Evolutionary conservation across 2,888 invertebrate species (phyloP), one percentile per base, ranked within the genome.

Genomic region (Silvanus unidentatus): DNA sequence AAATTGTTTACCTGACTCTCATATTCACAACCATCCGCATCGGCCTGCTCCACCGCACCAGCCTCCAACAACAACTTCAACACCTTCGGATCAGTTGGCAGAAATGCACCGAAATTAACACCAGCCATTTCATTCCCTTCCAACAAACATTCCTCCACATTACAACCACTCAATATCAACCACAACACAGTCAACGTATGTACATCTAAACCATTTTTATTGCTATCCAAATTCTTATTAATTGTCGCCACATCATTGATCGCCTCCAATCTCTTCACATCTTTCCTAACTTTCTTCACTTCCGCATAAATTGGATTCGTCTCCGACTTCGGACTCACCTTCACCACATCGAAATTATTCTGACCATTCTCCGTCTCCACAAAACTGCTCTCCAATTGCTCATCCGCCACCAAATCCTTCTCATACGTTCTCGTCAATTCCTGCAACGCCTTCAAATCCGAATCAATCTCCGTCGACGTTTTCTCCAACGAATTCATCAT

Each of bases 181-280:
- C 89, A 90, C 27, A 91, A 75, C 10, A 84, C 77, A 8, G 84
- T 80, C 42, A 88, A 71, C 1, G 85, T 84, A 62, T 85, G 84
- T 1, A 78, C 72, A 49, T 84, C 84, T 13, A 80, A 51, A 8
- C 43, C 40, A 8, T 10, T 36, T 16, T 41, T 48, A 12, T 12
- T 11, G 9, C 2, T 16, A 8, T 32, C 32, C 2, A 9, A 3
- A 11, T 39, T 39, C 3, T 9, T 12, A 12, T 12, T 12, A 32
- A n/a, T 11, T 11, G 11, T 12, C n/a, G 11, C 15, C 30, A 40
- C 11, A 40, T 32, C 32, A 32, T 40, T 40, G 2, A 30, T 30
- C 10, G 13, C 16, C 2, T 16, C 13, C 10, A 22, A n/a, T 15
- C 2, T 14, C 12, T 39, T 22, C 4, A 13, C 15, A 15, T 37